These are phyloP conservation scores for Shinisaurus crocodilurus DNA, from an alignment of 2,113 vertebrate genomes.

Conservation along the genomic window DNA sequence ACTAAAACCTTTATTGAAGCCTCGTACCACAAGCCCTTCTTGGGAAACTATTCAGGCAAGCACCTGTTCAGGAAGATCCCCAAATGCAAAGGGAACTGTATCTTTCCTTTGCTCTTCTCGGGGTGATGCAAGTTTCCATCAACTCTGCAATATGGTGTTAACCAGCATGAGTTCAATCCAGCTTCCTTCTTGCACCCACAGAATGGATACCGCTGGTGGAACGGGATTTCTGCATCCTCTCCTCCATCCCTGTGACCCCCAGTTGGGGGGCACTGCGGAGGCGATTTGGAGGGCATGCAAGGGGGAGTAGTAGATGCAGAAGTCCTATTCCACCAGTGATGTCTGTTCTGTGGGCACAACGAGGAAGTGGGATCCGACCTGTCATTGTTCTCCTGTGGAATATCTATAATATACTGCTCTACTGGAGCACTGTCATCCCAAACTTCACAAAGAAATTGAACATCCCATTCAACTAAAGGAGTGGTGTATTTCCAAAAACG, in stretches of 20 bases:
- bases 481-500: not conserved
- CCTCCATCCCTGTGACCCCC: too few species aligned
- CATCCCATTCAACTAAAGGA: conserved; percentile 11
- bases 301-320: too few species aligned
- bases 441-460: accelerated
- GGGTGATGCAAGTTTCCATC: not conserved
- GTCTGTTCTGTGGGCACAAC: not conserved
- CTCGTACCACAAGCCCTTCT: not conserved
- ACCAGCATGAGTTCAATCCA: not conserved
- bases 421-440: not conserved
- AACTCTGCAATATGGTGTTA: not conserved
- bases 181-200: too few species aligned
- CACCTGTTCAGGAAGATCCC: not conserved
- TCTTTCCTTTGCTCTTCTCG: not conserved
- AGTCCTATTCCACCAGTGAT: too few species aligned
- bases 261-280: too few species aligned
- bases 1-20: not conserved
- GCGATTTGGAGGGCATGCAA: too few species aligned
- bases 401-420: not conserved
- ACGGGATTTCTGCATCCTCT: too few species aligned
- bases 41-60: not conserved
- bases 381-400: accelerated
- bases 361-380: too few species aligned
- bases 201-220: too few species aligned
- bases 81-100: not conserved